Evolutionary conservation across 2,888 invertebrate species (phyloP).

Genomic region (Carcina quercana): DNA sequence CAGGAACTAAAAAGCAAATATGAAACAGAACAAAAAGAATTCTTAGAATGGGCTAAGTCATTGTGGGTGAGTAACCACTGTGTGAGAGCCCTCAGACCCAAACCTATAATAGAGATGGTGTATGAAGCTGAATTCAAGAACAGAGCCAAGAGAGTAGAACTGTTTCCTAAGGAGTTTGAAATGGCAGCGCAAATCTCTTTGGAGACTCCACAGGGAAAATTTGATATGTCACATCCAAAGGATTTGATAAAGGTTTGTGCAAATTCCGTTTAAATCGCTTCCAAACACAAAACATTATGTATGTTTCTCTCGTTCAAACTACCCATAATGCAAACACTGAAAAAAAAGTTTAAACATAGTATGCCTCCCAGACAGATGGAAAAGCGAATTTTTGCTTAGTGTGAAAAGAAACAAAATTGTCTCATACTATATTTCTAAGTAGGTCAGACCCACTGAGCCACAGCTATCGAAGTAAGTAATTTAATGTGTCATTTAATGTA

Average conservation of each 20-base stretch:
- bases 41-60: slow-evolving; percentile 46
- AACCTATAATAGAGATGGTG: slow-evolving; percentile 37
- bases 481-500: too few relatives aligned
- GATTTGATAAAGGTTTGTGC: slow-evolving; percentile 47
- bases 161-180: slow-evolving; percentile 36
- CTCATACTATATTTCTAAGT: too few relatives aligned
- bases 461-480: too few relatives aligned
- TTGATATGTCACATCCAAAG: slow-evolving; percentile 26
- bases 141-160: slow-evolving; percentile 27
- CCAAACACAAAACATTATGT: too few relatives aligned
- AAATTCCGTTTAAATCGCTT: too few relatives aligned
- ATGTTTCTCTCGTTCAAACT: too few relatives aligned
- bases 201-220: slow-evolving; percentile 20
- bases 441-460: too few relatives aligned
- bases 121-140: slow-evolving; percentile 51
- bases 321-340: too few relatives aligned
- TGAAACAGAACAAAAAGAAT: slow-evolving; percentile 48
- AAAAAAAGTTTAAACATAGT: too few relatives aligned
- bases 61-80: slow-evolving; percentile 44
- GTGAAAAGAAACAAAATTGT: too few relatives aligned
- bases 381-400: too few relatives aligned
- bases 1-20: slow-evolving; percentile 42
- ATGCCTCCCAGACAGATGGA: too few relatives aligned
- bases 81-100: slow-evolving; percentile 43
- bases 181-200: slow-evolving; percentile 52